Conservation (phyloP, 2,113 vertebrate species). For the Spizaetus ornatus region DNA sequence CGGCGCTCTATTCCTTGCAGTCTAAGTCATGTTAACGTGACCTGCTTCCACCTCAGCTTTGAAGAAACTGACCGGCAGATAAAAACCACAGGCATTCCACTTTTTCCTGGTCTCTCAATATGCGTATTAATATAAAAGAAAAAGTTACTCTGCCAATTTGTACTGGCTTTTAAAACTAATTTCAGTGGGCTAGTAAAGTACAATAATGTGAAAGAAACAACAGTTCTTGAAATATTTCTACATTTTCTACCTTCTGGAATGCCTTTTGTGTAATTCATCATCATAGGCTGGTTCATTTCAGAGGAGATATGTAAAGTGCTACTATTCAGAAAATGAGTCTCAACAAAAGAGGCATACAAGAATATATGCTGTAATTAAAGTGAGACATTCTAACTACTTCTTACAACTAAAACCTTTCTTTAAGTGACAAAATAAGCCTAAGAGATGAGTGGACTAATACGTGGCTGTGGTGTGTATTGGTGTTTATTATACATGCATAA, state of each 20-base stretch:
- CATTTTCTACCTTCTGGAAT: not conserved
- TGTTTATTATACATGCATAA: not conserved
- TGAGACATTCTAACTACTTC: not conserved
- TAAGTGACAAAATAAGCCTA: not conserved
- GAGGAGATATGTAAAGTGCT: not conserved
- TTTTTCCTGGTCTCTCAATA: not conserved
- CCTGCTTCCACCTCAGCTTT: not conserved
- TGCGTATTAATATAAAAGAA: not conserved
- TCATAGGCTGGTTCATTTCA: not conserved
- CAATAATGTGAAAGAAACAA: not conserved
- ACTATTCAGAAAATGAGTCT: not conserved
- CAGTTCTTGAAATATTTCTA: not conserved
- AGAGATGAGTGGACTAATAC: not conserved
- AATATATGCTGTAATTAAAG: not conserved
- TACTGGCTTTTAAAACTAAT: not conserved
- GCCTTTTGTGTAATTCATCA: not conserved
- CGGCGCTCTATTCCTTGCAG: not conserved
- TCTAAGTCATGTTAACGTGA: not conserved
- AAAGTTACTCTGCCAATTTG: not conserved
- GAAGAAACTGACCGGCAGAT: not conserved
- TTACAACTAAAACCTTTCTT: not conserved
- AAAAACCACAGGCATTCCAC: not conserved
- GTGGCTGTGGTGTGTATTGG: not conserved
- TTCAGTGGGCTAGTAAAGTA: not conserved
- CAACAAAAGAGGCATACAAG: not conserved